Evolutionary conservation across 1,140 invertebrate species (phyloP), one percentile per base, ranked within the genome.

Genomic region (Drosophila kepulauana): DNA sequence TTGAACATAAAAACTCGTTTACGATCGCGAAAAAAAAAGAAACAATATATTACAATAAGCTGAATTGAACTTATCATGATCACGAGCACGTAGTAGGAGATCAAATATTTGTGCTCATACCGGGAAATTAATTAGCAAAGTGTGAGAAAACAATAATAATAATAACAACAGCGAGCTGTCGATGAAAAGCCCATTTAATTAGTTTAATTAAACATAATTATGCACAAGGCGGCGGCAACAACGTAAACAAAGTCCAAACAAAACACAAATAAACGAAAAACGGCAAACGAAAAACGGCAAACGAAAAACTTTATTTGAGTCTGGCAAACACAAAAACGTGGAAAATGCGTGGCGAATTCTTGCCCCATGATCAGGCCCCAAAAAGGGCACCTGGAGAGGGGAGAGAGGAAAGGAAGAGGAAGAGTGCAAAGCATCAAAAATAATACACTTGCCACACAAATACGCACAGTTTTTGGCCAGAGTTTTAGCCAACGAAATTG

Each of bases 191-290:
- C 66, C 66, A 64, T 81, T 85, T 89, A 89, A 88, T 88, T 85
- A 79, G 85, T 89, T 74, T 63, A 84, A 88, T 85, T 89, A 78
- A 89, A 78, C 85, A 88, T 89, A 89, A 88, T 89, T 88, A 88
- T 79, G 59, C 63, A 89, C 75, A 61, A 85, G 81, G 79, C 72
- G 68, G 76, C 54, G 3, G 30, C 20, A 63, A 16, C 64, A 25
- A 38, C 43, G 71, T 74, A 78, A 75, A 81, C 73, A 84, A 75
- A 72, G 58, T 11, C 68, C 49, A 71, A 81, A 52, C n/a, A 67
- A 67, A 78, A 75, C 41, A 81, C 76, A 76, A 25, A 28, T 1
- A 56, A 15, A 10, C 35, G 8, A 38, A 38, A 38, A 33, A 38
- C 35, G 35, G 7, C 35, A 10, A 38, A 33, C 57, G 1, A 45